Evolutionary conservation across 2,113 vertebrate species (phyloP), one percentile per base, ranked within the genome.

Genomic region (Phoenicopterus ruber): DNA sequence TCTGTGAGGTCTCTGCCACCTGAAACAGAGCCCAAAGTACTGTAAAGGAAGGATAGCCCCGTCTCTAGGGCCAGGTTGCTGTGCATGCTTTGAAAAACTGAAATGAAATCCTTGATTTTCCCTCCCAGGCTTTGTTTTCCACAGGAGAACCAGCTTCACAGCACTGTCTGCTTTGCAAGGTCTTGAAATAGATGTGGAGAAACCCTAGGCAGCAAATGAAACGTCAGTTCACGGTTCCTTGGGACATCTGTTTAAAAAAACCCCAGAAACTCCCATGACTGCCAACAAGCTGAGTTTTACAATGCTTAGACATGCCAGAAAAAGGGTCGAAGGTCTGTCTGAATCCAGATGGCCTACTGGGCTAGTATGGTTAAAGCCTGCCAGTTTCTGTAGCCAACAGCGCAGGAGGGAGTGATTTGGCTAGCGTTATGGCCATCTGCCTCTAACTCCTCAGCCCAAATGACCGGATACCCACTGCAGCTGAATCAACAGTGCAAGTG

Each of bases 271-370:
- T 86, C 49, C 67, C 54, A 9, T 3, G 42, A 38, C 46, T 81
- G 88, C 91, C 96, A 94, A 70, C 14, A 58, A 77, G 34, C 1
- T 25, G 13, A 47, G 11, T 74, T 96, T 90, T 81, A 81, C 88
- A 82, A 21, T 16, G 2, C 18, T 46, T 32, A 31, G 38, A 22
- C 0, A 3, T 57, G 82, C 90, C 93, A 88, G 88, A 38, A 55
- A 70, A 73, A 58, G 66, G 54, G 31, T 90, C 2, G 1, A 59
- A 72, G 54, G 16, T 73, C 82, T 62, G 19, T 9, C 54, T 62
- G 79, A 29, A 54, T 81, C 80, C 95, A 94, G 82, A 89, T 73
- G 91, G 96, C 66, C 93, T 90, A 2, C 49, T 73, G 92, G 94
- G 95, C 94, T 88, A 77, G 74, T 10, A 59, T 49, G 49, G 74